Conservation (phyloP, 2,797 vertebrate species). For the Acanthis flammea region DNA sequence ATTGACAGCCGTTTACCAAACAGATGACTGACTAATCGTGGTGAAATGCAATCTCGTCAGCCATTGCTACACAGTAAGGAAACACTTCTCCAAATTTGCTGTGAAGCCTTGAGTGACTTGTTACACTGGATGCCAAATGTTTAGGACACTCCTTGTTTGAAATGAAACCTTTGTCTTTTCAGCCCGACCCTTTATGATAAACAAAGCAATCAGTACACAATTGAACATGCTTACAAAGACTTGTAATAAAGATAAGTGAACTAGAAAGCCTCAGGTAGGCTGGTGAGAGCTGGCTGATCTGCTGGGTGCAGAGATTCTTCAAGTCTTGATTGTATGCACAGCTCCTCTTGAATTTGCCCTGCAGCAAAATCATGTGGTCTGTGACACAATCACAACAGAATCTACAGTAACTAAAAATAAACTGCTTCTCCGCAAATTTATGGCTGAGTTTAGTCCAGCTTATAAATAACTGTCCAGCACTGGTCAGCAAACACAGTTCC, state of each 20-base stretch:
- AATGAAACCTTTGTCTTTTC: not conserved
- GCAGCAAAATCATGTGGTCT: not conserved
- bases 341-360: not conserved
- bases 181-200: not conserved
- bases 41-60: not conserved
- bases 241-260: not conserved
- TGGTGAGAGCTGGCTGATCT: not conserved
- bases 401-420: slow-evolving; percentile 4
- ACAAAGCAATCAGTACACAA: not conserved
- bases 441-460: not conserved
- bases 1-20: not conserved
- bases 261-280: not conserved
- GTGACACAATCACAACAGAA: not conserved
- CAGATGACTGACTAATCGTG: not conserved
- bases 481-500: not conserved
- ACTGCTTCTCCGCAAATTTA: not conserved
- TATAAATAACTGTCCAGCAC: not conserved
- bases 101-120: not conserved
- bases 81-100: not conserved
- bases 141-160: not conserved
- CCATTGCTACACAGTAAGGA: not conserved
- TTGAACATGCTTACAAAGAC: not conserved
- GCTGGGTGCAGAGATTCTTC: not conserved
- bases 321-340: not conserved
- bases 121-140: not conserved